A percentile compares a stretch with the other conserved stretches of the same genome.
Conservation (phyloP, 2,113 vertebrate species). For the Poeciliopsis retropinna region DNA sequence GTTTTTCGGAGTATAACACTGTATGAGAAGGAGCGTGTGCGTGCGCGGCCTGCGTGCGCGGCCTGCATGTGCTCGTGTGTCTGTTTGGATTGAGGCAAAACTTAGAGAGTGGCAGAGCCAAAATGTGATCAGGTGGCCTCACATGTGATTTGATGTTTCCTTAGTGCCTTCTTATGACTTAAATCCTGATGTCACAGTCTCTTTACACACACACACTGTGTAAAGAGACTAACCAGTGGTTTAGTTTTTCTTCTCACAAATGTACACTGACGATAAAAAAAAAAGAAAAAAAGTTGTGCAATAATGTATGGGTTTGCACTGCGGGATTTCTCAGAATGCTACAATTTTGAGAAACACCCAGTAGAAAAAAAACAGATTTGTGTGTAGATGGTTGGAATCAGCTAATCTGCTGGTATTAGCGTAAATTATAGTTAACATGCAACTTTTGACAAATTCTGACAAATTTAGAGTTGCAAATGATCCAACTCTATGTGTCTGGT, state of each 20-base stretch:
- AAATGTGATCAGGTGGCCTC: conserved; percentile 24
- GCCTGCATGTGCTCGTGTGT: conserved; percentile 31
- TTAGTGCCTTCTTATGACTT: conserved; percentile 30
- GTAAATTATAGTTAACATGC: not conserved
- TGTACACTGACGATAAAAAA: not conserved
- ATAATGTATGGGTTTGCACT: not conserved
- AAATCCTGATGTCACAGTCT: conserved; percentile 39
- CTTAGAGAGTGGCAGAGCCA: conserved; percentile 36
- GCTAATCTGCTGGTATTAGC: not conserved
- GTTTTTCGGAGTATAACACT: conserved; percentile 35
- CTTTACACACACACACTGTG: conserved; percentile 34
- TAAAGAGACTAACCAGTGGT: not conserved
- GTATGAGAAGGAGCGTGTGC: not conserved
- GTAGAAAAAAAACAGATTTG: not conserved
- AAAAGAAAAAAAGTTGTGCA: too few relatives aligned
- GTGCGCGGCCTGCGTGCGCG: not conserved
- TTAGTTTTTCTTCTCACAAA: not conserved
- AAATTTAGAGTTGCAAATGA: too few relatives aligned
- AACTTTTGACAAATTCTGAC: not conserved
- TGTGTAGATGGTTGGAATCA: not conserved
- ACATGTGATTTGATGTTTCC: conserved; percentile 28
- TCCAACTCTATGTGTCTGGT: too few relatives aligned
- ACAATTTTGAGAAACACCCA: too few relatives aligned
- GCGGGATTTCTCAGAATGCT: not conserved
- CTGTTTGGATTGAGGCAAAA: conserved; percentile 14